These are phyloP conservation scores for Hyperoplus lanceolatus DNA, from an alignment of 2,797 vertebrate genomes.

Conservation along the genomic window DNA sequence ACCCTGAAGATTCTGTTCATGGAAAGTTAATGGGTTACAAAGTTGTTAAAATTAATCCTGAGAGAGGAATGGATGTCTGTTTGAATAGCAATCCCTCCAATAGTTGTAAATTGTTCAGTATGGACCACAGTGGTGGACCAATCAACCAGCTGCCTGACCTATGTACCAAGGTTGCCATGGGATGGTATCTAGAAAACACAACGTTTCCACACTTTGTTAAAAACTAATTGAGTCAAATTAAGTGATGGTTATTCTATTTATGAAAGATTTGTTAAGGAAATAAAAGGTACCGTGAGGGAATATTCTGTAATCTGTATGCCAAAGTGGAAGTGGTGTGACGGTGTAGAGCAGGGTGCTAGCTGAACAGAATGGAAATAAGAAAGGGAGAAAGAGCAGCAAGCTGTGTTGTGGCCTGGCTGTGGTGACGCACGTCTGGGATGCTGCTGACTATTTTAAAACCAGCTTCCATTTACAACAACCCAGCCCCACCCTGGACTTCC, in stretches of 20 bases:
- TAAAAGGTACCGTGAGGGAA: not conserved
- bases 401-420: conserved; percentile 52
- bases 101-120: not conserved
- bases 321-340: conserved; percentile 6
- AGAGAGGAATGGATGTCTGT: not conserved
- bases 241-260: conserved; percentile 19
- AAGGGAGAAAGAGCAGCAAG: conserved; percentile 30
- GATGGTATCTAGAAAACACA: not conserved
- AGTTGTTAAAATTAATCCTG: not conserved
- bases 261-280: conserved; percentile 10
- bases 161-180: not conserved
- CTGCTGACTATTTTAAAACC: conserved; percentile 61
- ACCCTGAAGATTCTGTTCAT: not conserved
- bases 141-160: not conserved
- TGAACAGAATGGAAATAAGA: conserved; percentile 66
- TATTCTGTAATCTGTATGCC: not conserved
- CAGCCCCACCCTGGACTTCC: conserved; percentile 55
- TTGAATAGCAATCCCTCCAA: not conserved
- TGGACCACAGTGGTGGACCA: not conserved
- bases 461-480: conserved; percentile 64
- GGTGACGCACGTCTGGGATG: conserved; percentile 63
- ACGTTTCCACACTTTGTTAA: not conserved
- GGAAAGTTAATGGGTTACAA: not conserved
- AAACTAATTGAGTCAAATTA: not conserved
- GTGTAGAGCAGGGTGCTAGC: conserved; percentile 29